Base-by-base conservation (phyloP, 2,888 invertebrate species). In the Venustoraphidia nigricollis region DNA sequence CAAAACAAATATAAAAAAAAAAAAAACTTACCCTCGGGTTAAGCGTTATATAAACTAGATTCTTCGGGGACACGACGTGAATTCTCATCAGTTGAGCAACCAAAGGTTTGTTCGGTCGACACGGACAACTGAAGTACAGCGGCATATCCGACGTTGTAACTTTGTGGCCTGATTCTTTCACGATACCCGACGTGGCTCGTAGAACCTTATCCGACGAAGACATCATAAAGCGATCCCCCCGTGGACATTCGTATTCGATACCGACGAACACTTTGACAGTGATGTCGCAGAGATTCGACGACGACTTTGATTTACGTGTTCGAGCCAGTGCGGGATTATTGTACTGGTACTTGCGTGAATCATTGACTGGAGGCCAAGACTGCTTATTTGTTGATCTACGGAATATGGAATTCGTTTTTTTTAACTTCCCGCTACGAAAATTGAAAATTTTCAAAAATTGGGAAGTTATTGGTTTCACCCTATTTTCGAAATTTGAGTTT, bases 161-260 rank as follows among this genome's bases (percentile, higher is more conserved):
- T 61, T 84, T 82, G 57, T 82, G 84, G 8, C 91, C 93, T 56
- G 81, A 84, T 56, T 87, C 88, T 60, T 86, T 84, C 10, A 81
- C 80, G 52, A 81, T 65, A 53, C 72, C 75, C 55, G 75, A 80
- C 13, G 82, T 78, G 2, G 85, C 84, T 61, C 81, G 81, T 49
- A 90, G 70, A 49, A 91, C 80, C 57, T 82, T 83, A 60, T 91
- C 90, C 6, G 92, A 88, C 0, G 83, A 80, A 36, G 88, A 84
- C 67, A 90, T 81, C 81, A 95, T 92, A 64, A 92, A 92, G 48
- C 93, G 76, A 66, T 98, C 96, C n/a, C 97, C 97, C n/a, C 90
- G 68, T 0, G 89, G 85, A 66, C 97, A 98, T 67, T 98, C 97
- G 66, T 96, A 97, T 64, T 98, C 97, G 58, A 90, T 83, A 1